Conservation (phyloP, 2,797 vertebrate genomes). For the Petrocephalus sullivani region DNA sequence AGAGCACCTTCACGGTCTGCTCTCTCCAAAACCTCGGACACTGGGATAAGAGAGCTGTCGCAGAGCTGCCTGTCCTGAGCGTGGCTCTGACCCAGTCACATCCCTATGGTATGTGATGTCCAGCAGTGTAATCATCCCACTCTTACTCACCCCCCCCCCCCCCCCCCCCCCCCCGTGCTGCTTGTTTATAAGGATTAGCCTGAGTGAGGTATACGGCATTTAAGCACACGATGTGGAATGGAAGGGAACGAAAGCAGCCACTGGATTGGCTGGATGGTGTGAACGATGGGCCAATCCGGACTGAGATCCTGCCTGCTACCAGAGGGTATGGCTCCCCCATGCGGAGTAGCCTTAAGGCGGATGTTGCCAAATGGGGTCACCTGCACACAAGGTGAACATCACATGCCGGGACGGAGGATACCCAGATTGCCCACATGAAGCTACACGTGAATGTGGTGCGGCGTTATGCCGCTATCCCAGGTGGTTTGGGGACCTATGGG, state of each 20-base stretch:
- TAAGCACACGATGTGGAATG: conserved; percentile 19
- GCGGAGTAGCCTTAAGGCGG: conserved; percentile 35
- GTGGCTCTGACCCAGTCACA: not conserved
- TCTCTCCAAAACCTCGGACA: not conserved
- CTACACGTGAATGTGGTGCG: conserved; percentile 49
- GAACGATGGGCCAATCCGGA: conserved; percentile 30
- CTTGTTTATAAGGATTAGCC: conserved; percentile 76
- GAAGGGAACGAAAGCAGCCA: conserved; percentile 9
- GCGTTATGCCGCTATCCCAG: conserved; percentile 38
- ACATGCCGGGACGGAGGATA: conserved; percentile 48
- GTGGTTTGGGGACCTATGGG: not conserved
- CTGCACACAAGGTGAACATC: conserved; percentile 66
- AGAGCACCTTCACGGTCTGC: not conserved
- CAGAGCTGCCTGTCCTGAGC: not conserved
- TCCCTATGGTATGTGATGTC: not conserved
- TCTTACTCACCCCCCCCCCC: conserved; percentile 37
- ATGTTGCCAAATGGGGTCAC: conserved; percentile 49
- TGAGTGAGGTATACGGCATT: conserved; percentile 48
- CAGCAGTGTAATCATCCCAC: not conserved
- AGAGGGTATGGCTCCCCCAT: conserved; percentile 19
- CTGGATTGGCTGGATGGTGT: conserved; percentile 29
- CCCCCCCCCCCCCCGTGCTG: conserved; percentile 52
- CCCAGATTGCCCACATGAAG: conserved; percentile 50
- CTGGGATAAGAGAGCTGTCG: not conserved
- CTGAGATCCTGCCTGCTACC: conserved; percentile 30